Conservation (phyloP, 2,797 vertebrate species). For the Sebastes elongatus region DNA sequence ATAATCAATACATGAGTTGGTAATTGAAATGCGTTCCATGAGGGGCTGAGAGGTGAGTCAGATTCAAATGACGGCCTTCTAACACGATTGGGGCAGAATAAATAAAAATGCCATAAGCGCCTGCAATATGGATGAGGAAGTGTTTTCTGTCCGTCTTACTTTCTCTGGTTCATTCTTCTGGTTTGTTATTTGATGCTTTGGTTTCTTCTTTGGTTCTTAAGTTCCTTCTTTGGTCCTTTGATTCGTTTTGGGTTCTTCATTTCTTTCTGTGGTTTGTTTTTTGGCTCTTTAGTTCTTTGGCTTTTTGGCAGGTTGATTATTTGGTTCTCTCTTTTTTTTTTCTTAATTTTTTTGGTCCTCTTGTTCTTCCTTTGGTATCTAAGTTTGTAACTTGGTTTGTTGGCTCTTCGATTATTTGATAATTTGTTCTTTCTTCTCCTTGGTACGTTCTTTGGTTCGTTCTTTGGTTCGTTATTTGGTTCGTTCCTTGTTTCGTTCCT, state of each 20-base stretch:
- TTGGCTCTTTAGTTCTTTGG: neutral
- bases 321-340: neutral
- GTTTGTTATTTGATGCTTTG: neutral
- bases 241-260: neutral
- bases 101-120: slow-evolving; percentile 3
- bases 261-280: neutral
- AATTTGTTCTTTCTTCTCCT: neutral
- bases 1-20: slow-evolving; percentile 34
- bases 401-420: neutral
- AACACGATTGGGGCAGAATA: slow-evolving; percentile 13
- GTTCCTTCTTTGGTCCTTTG: neutral
- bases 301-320: neutral
- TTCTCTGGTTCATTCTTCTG: neutral
- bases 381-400: neutral
- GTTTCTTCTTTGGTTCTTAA: neutral
- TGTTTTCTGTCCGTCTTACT: neutral
- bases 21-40: slow-evolving; percentile 28
- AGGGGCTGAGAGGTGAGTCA: neutral
- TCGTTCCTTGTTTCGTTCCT: too few relatives aligned
- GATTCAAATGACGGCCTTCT: slow-evolving; percentile 20
- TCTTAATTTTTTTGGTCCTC: neutral
- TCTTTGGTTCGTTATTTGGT: too few relatives aligned
- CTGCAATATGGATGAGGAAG: neutral
- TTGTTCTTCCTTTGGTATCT: neutral
- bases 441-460: neutral